Base-by-base conservation (phyloP, 2,888 invertebrate genomes). In the Allolobophora icterica region DNA sequence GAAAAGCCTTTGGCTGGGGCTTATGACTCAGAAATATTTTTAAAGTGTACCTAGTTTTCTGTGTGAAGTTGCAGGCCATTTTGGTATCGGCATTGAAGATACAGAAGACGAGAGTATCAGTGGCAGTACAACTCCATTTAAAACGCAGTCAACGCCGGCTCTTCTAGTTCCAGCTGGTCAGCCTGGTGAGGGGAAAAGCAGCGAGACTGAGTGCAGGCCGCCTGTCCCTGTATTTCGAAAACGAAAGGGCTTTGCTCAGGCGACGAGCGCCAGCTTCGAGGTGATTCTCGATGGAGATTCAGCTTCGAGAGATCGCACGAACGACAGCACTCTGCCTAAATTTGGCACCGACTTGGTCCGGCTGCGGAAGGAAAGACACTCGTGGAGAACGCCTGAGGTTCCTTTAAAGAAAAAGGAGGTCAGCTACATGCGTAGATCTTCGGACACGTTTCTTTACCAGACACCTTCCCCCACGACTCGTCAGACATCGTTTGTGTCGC, bases 371-470 rank as follows among this genome's bases (percentile, higher is more conserved):
- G 87, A 87, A 17, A 17, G 87, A 15, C 35, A 24, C 38, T 87
- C 87, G 3, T 87, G 87, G 87, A 87, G 87, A 35, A 38, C 35
- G 19, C 87, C 87, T 3, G 87, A 87, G 38, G 24, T 35, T 35
- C 87, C 87, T 24, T 17, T 11, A 11, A 87, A 35, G 87, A 87
- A 24, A 17, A 34, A 24, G 34, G 87, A 87, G 0, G 35, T 24
- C n/a, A 38, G 87, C 24, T 87, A 35, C 34, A 34, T 38, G 87
- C 87, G 87, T 21, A 87, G 87, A 15, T 87, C 87, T 24, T 87
- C 87, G 34, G 87, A 87, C 38, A 87, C 87, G 35, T 87, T 87
- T 17, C 34, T 87, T 11, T 87, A 87, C n/a, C 87, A 38, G 38
- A 21, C 87, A 35, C 35, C 87, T 13, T 87, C 34, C 6, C 34